These are phyloP conservation scores for Hyles lineata DNA, from an alignment of 2,888 invertebrate species.

Conservation along the genomic window DNA sequence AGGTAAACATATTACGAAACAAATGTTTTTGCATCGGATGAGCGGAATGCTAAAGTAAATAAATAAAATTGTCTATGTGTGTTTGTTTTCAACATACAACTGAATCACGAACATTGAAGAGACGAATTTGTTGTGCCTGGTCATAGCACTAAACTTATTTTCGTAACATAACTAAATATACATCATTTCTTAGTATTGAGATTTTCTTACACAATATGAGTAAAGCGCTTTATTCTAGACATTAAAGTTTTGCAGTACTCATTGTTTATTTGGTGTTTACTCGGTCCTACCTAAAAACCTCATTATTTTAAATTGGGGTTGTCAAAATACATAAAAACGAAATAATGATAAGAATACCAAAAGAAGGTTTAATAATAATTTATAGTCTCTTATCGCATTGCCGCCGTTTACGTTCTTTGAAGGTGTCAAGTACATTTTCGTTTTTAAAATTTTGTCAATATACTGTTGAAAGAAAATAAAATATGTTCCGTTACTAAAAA, in stretches of 20 bases:
- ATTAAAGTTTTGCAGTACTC: not conserved
- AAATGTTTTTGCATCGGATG: constrained; percentile 22
- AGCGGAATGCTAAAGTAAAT: constrained; percentile 25
- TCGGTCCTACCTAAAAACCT: not conserved
- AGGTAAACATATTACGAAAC: constrained; percentile 30
- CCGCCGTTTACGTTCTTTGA: not conserved
- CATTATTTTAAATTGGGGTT: constrained; percentile 5
- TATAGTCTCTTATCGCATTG: not conserved
- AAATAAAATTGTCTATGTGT: constrained; percentile 26
- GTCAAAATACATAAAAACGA: constrained; percentile 19
- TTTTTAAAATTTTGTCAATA: not conserved
- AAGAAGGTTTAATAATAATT: not conserved
- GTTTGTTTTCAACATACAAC: constrained; percentile 6
- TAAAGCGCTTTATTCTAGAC: not conserved
- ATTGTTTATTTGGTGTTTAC: not conserved
- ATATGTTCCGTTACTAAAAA: not conserved
- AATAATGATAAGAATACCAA: constrained; percentile 1
- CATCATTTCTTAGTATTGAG: not conserved
- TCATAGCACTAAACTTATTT: not conserved
- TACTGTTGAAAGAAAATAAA: not conserved
- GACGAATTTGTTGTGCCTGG: no score
- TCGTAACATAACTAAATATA: not conserved
- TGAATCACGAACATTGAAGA: not conserved
- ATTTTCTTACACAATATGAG: not conserved
- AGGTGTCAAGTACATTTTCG: constrained; percentile 1